Conservation (phyloP, 2,888 invertebrate species). For the Monochamus alternatus region DNA sequence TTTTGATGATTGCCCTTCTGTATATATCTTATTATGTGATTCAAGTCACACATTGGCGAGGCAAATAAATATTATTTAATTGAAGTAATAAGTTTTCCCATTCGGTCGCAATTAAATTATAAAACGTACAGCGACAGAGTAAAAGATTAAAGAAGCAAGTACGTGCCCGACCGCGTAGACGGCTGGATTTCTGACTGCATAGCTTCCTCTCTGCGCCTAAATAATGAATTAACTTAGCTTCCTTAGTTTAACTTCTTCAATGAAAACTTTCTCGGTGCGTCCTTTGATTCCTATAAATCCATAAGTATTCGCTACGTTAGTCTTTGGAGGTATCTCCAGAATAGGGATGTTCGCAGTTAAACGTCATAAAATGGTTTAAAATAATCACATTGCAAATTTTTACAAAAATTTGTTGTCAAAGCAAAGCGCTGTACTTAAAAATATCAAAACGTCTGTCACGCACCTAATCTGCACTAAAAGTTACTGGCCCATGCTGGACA, state of each 20-base stretch:
- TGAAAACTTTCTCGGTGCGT: constrained; percentile 44
- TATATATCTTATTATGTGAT: background rate
- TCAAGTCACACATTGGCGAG: background rate
- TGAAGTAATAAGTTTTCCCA: constrained; percentile 22
- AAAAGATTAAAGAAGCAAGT: constrained; percentile 35
- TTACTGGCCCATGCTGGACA: too few relatives aligned
- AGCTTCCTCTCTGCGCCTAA: constrained; percentile 37
- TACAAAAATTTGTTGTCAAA: too few relatives aligned
- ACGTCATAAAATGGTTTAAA: too few relatives aligned
- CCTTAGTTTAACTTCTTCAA: constrained; percentile 41
- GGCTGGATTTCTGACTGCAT: constrained; percentile 35
- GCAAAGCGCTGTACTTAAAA: too few relatives aligned
- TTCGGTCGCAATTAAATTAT: constrained; percentile 39
- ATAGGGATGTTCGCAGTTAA: too few relatives aligned
- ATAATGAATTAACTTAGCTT: constrained; percentile 46
- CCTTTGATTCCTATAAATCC: constrained; percentile 41
- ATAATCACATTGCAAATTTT: too few relatives aligned
- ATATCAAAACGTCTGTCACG: too few relatives aligned
- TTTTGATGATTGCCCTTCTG: too few relatives aligned
- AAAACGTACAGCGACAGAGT: constrained; percentile 25
- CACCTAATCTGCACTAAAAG: too few relatives aligned
- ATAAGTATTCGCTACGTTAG: constrained; percentile 35
- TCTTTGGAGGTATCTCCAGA: background rate
- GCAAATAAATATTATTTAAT: constrained; percentile 35
- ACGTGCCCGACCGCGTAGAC: constrained; percentile 31